Percentiles rank a stretch among this genome's conserved stretches.
Conservation (phyloP, 2,113 vertebrate species). For the human (Homo sapiens) region GRCh38 chr1:182855501-182856000, state of each 20-base stretch:
- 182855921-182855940: conserved; percentile 48
- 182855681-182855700: conserved; percentile 87
- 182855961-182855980: neutral
- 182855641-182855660: conserved; percentile 86
- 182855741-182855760: conserved; percentile 70
- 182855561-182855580: conserved; percentile 92
- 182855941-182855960: conserved; percentile 48
- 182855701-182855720: conserved; percentile 92
- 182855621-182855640: conserved; percentile 92
- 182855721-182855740: conserved; percentile 84
- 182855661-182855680: conserved; percentile 87
- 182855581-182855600: conserved; percentile 88
- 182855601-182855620: conserved; percentile 95
- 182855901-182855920: conserved; percentile 50
- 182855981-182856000: conserved; percentile 35
- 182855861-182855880: conserved; percentile 43
- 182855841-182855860: conserved; percentile 63
- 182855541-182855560: conserved; percentile 95
- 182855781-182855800: conserved; percentile 76
- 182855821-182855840: conserved; percentile 63
- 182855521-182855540: conserved; percentile 88
- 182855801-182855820: conserved; percentile 68
- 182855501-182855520: conserved; percentile 91
- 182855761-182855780: conserved; percentile 77
- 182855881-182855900: conserved; percentile 21